Conservation (phyloP, 1,140 invertebrate species). For the Episyrphus balteatus region DNA sequence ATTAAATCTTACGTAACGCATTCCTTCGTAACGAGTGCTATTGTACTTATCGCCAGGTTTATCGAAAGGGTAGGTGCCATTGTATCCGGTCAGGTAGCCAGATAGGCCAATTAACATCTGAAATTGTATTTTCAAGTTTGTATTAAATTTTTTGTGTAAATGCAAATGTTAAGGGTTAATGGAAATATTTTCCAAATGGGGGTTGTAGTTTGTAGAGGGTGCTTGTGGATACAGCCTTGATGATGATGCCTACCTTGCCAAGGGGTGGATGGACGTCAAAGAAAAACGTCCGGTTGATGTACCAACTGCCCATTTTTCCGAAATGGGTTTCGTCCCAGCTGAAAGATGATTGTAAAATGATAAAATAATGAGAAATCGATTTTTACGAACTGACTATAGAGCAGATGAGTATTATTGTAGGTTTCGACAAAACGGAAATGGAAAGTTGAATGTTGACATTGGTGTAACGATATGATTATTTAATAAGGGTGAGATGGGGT, state of each 20-base stretch:
- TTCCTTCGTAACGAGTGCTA: slow-evolving; percentile 78
- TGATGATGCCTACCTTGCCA: slow-evolving; percentile 62
- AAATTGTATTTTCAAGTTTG: neutral
- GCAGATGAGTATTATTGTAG: neutral
- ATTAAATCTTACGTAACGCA: slow-evolving; percentile 71
- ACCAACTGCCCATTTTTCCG: slow-evolving; percentile 98
- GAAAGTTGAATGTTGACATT: neutral
- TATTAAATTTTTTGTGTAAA: too few relatives aligned
- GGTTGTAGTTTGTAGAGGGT: neutral
- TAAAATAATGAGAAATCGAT: slow-evolving; percentile 2
- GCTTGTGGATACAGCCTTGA: neutral
- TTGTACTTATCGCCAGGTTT: slow-evolving; percentile 93
- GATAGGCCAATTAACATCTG: slow-evolving; percentile 92
- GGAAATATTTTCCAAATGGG: neutral
- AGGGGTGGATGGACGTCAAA: slow-evolving; percentile 97
- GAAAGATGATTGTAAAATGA: slow-evolving; percentile 29
- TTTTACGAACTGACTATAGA: neutral
- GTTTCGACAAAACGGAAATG: neutral
- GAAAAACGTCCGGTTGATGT: slow-evolving; percentile 94
- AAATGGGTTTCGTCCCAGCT: slow-evolving; percentile 97
- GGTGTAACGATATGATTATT: neutral
- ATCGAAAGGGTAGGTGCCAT: slow-evolving; percentile 92
- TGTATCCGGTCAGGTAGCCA: slow-evolving; percentile 86
- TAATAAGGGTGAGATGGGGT: neutral
- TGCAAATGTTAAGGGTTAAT: too few relatives aligned